Evolutionary conservation across 2,888 invertebrate species (phyloP).

Genomic region (Thysanoteuthis rhombus): DNA sequence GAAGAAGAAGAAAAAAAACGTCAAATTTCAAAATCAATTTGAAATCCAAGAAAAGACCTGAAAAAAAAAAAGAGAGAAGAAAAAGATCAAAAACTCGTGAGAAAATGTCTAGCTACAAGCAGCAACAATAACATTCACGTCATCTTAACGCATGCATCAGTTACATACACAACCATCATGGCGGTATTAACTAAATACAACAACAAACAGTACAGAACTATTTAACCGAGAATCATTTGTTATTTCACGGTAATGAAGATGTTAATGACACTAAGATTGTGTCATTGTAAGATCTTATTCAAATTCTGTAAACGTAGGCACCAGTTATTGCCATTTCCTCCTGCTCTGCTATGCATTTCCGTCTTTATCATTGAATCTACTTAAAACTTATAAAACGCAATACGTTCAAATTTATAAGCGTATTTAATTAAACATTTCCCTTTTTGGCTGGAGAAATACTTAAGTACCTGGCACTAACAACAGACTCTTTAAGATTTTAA

Average conservation of each 20-base stretch:
- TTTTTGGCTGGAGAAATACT: not conserved
- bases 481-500: not conserved
- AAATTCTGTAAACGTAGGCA: slow-evolving; percentile 77
- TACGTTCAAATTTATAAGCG: not conserved
- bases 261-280: not conserved
- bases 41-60: not conserved
- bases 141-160: slow-evolving; percentile 51
- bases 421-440: not conserved
- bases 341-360: not conserved
- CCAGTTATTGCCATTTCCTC: not conserved
- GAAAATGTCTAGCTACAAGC: no score
- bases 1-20: not conserved
- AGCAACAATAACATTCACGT: no score
- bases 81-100: no score
- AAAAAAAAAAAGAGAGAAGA: no score
- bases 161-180: not conserved
- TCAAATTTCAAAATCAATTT: not conserved
- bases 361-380: slow-evolving; percentile 12
- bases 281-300: not conserved
- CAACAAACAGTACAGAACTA: not conserved
- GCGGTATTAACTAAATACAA: not conserved
- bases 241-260: not conserved
- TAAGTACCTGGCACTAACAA: not conserved
- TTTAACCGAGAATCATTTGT: not conserved
- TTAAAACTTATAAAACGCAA: not conserved